Conservation (phyloP, 2,888 invertebrate species). For the Mimumesa dahlbomi region DNA sequence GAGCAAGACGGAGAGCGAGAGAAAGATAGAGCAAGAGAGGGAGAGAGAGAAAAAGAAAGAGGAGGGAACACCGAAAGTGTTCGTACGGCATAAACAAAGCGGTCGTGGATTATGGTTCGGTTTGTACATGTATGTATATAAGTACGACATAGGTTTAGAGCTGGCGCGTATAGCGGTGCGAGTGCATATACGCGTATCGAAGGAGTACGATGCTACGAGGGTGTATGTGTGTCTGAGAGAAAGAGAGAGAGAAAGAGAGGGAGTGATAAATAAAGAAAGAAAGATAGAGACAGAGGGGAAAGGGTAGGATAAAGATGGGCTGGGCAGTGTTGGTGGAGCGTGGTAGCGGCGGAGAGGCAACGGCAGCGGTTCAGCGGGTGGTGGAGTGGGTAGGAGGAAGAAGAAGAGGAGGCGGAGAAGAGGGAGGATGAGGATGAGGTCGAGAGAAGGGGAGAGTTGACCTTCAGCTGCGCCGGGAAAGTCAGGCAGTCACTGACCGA, state of each 20-base stretch:
- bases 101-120: slow-evolving; percentile 48
- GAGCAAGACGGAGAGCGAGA: slow-evolving; percentile 36
- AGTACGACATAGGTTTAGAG: slow-evolving; percentile 31
- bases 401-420: slow-evolving; percentile 45
- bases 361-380: slow-evolving; percentile 44
- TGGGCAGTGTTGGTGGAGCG: slow-evolving; percentile 47
- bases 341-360: slow-evolving; percentile 36
- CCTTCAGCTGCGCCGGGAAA: slow-evolving; percentile 80
- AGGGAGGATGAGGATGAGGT: slow-evolving; percentile 62
- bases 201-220: not conserved
- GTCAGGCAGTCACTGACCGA: slow-evolving; percentile 80
- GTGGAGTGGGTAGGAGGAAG: slow-evolving; percentile 54
- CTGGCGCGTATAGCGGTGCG: slow-evolving; percentile 44
- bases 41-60: not conserved
- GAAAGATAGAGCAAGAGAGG: not conserved
- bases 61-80: slow-evolving; percentile 59
- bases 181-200: slow-evolving; percentile 14
- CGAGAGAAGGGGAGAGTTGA: slow-evolving; percentile 76
- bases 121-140: not conserved
- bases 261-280: slow-evolving; percentile 23
- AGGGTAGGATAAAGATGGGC: slow-evolving; percentile 51
- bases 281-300: slow-evolving; percentile 25
- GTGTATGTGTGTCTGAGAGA: slow-evolving; percentile 8
- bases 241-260: slow-evolving; percentile 18
- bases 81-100: slow-evolving; percentile 67